Evolutionary conservation across 2,113 vertebrate species (phyloP), one percentile per base, ranked within the genome.

Genomic region (Gopherus evgoodei): DNA sequence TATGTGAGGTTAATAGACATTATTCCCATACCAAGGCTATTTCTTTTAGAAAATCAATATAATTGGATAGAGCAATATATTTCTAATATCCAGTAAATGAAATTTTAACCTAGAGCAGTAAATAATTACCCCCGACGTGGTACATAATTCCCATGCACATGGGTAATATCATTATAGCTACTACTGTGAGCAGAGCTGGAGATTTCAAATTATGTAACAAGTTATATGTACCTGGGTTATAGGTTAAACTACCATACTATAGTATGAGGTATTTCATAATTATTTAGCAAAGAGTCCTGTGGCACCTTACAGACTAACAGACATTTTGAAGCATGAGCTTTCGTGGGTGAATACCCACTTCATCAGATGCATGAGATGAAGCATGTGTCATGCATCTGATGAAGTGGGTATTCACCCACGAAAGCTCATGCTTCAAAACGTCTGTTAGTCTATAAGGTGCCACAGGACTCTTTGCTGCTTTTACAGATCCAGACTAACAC

Each of bases 161-260:
- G 78, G 50, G 24, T 38, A 52, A 78, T 49, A 13, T 38, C 16
- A 22, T 65, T 95, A 85, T 78, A 86, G 27, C 11, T 56, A 47
- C 78, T 78, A 17, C 38, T 83, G 54, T 35, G 44, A 38, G 9
- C n/a, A 80, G 69, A 13, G 4, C 17, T 59, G 79, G 69, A 87
- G 83, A 85, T 16, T 21, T 31, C 31, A 84, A 91, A 80, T 47
- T 83, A 47, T 22, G 62, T 12, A 8, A 79, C 6, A 80, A 78
- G 56, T 52, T 35, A 22, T 2, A 1, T 0, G 50, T 27, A 81
- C 31, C 8, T 47, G 38, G 29, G n/a, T 91, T 49, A 54, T 42
- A 44, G 0, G 3, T 35, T 79, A 57, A 75, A 75, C 85, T 82
- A 31, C 57, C 44, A 42, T 49, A 21, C 0, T 1, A 65, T 29